Evolutionary conservation across 2,888 invertebrate species (phyloP), one percentile per base, ranked within the genome.

Genomic region (Octonoba sinensis): DNA sequence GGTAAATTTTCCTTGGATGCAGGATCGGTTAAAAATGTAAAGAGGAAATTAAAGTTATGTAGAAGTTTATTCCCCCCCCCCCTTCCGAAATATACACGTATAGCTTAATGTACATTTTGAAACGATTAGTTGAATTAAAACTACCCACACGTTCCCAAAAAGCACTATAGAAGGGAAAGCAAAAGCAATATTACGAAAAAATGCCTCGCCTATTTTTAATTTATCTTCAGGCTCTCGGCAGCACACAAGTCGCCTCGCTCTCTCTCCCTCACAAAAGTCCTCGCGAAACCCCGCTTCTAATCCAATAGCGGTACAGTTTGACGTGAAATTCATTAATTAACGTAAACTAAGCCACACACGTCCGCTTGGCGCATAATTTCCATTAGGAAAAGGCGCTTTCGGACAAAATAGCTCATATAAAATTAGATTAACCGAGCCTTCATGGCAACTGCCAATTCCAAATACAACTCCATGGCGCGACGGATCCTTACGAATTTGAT

Each of bases 311-410:
- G 54, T 51, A 49, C 36, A 54, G 59, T 69, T 64, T 76, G 76
- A 76, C 69, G 64, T 70, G 69, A 76, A 76, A 76, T 76, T 76
- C 76, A 76, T 76, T 70, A 76, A 70, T 76, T 76, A 76, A 69
- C 69, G 62, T 69, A 70, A 76, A 76, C 76, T 76, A 76, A 76
- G 69, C 76, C 69, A 62, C 76, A 62, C 76, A 69, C 76, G 76
- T 76, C 76, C 64, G 62, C 51, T 60, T 36, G 15, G 49, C 59
- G 54, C 60, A 70, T 64, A 56, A 62, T 60, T 46, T 22, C 74
- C 76, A 76, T 76, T 76, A 70, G 76, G 67, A 67, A 57, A 44
- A 46, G 54, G 69, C 76, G 69, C 62, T 70, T 65, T 76, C 20
- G 76, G 76, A 76, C 69, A 76, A 76, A 76, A 76, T 76, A 70